phyloP scores from a whole-genome alignment of 2,888 invertebrate genomes.

The Toxonevra muliebris region DNA sequence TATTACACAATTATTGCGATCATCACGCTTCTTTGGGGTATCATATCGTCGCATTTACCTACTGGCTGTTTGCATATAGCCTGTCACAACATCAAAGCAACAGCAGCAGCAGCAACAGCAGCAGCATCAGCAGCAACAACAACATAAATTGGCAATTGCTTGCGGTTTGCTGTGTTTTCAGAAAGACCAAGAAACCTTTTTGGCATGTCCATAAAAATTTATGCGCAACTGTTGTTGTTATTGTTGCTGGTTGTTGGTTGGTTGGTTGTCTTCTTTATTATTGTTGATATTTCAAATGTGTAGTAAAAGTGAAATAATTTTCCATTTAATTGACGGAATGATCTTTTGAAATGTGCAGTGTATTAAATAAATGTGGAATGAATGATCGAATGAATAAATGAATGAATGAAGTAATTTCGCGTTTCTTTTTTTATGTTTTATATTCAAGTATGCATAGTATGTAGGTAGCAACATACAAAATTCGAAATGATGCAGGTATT shows the following conservation, averaged over 20 bases:
- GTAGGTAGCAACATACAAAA: background rate
- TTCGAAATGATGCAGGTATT: background rate
- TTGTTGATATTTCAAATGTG: constrained; percentile 6
- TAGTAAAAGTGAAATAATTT: constrained; percentile 33
- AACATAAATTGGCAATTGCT: too few relatives aligned
- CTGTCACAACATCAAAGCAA: background rate
- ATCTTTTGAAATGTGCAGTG: constrained; percentile 15
- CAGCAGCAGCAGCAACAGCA: background rate
- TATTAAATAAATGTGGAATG: constrained; percentile 14
- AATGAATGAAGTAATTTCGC: too few relatives aligned
- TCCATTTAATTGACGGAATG: constrained; percentile 35
- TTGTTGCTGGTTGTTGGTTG: background rate
- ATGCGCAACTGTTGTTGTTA: constrained; percentile 23
- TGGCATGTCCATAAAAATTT: constrained; percentile 22
- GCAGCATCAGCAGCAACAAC: too few relatives aligned
- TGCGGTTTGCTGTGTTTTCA: too few relatives aligned
- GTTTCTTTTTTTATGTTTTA: too few relatives aligned
- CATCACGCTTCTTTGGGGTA: constrained; percentile 22
- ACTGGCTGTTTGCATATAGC: background rate
- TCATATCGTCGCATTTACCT: background rate
- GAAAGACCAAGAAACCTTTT: background rate
- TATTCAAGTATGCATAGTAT: background rate
- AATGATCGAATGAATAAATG: constrained; percentile 5
- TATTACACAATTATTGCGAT: constrained; percentile 35
- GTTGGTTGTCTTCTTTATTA: background rate